Conservation (phyloP, 2,888 invertebrate genomes). For the Platycnemis pennipes region DNA sequence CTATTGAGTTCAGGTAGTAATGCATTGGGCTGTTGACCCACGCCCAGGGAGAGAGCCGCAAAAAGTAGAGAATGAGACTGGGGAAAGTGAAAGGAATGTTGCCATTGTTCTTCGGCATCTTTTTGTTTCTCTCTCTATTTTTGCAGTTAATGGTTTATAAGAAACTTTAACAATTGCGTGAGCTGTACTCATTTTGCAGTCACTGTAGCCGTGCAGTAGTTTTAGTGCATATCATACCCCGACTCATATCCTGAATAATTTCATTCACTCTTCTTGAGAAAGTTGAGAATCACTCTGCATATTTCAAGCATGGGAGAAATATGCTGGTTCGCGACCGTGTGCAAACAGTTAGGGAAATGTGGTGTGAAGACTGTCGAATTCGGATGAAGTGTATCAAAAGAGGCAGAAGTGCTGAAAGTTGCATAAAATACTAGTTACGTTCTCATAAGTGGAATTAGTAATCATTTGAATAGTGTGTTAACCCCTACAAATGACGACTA, state of each 20-base stretch:
- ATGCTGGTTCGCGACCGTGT: too few species aligned
- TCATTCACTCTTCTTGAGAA: neutral
- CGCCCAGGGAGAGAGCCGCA: neutral
- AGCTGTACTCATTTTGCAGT: neutral
- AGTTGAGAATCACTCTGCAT: too few species aligned
- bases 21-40: neutral
- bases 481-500: too few species aligned
- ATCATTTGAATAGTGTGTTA: too few species aligned
- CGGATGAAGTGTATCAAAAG: too few species aligned
- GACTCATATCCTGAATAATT: too few species aligned
- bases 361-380: too few species aligned
- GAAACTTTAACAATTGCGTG: neutral
- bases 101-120: neutral
- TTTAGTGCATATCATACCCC: neutral
- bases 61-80: neutral
- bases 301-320: too few species aligned
- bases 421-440: too few species aligned
- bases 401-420: too few species aligned
- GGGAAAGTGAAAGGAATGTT: neutral
- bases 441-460: too few species aligned
- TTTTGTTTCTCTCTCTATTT: neutral
- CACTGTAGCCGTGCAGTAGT: neutral
- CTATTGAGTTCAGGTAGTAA: neutral
- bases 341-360: too few species aligned
- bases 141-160: neutral